These are phyloP conservation scores for Nematolebias whitei DNA, from an alignment of 2,113 vertebrate species.

Conservation along the genomic window DNA sequence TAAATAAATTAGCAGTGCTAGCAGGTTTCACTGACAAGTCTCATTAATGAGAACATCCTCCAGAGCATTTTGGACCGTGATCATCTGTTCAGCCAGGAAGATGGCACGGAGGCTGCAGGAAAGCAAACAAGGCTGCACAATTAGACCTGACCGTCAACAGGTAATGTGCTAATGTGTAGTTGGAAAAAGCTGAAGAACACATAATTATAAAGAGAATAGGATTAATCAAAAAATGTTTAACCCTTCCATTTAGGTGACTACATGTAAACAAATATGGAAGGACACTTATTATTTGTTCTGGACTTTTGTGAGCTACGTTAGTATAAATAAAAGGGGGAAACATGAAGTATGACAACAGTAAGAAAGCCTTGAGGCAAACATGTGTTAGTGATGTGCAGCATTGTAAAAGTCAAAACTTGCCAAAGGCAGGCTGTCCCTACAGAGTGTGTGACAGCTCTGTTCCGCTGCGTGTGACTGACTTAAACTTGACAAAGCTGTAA, in stretches of 20 bases:
- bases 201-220: slow-evolving; percentile 8
- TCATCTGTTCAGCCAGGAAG: slow-evolving; percentile 81
- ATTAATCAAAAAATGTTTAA: slow-evolving; percentile 1
- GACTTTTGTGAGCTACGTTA: slow-evolving; percentile 1
- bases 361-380: slow-evolving; percentile 59
- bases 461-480: slow-evolving; percentile 36
- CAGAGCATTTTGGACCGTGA: slow-evolving; percentile 66
- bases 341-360: slow-evolving; percentile 9
- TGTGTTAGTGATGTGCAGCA: slow-evolving; percentile 41
- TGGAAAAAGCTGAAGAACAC: slow-evolving; percentile 22
- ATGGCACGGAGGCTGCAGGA: slow-evolving; percentile 47
- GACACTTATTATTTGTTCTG: slow-evolving; percentile 3
- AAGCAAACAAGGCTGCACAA: slow-evolving; percentile 57
- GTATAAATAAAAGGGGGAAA: background rate
- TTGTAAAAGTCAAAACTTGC: slow-evolving; percentile 50
- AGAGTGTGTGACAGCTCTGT: slow-evolving; percentile 42
- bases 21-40: slow-evolving; percentile 87
- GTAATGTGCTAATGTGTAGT: slow-evolving; percentile 40
- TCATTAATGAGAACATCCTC: slow-evolving; percentile 87
- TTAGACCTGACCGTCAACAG: slow-evolving; percentile 72
- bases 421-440: slow-evolving; percentile 58
- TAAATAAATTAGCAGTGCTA: slow-evolving; percentile 82
- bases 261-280: slow-evolving; percentile 11
- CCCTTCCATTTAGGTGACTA: slow-evolving; percentile 1
- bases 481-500: slow-evolving; percentile 31